Base-by-base conservation (phyloP, 1,140 invertebrate genomes). In the Drosophila bifasciata region DNA sequence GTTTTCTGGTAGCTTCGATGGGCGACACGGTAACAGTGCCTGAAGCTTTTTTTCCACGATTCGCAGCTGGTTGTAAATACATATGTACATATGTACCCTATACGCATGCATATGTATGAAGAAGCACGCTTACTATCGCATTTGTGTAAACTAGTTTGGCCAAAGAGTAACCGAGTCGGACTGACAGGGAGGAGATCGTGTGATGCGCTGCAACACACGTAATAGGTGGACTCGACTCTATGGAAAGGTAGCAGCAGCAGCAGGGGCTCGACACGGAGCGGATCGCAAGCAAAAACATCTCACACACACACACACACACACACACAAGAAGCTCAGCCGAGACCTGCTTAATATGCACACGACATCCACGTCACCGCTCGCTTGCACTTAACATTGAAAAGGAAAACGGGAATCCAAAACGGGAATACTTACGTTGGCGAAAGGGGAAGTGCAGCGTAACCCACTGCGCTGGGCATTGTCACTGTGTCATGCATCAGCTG, bases 121-220 rank as follows among this genome's bases (percentile, higher is more conserved):
- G 11, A 36, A 36, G 32, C 32, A 36, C 32, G 11, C 32, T 32
- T 32, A 32, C 32, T 13, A 9, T 13, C 8, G 52, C 16, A 53
- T n/a, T 25, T 4, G 51, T 36, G 59, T 41, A 74, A 83, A 83
- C 79, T 48, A 61, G 78, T 81, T 81, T 77, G 57, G 28, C 13
- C 40, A 40, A 51, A 52, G 58, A 58, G 76, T 32, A 32, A 59
- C 36, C 53, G n/a, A 16, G 56, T 23, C 49, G 15, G 50, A 16
- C 8, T 16, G 28, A 71, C 49, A 77, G 73, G 75, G 76, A 73
- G 75, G 76, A 73, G 41, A 57, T 44, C 76, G 76, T 76, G 68
- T 68, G 76, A 78, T 78, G 75, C 49, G 63, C 49, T 53, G 44
- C 46, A 32, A 45, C 23, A 68, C 21, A 67, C 61, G 66, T 68